These are phyloP conservation scores for Ctenosaura bakeri DNA, from an alignment of 2,797 vertebrate species.

Conservation along the genomic window DNA sequence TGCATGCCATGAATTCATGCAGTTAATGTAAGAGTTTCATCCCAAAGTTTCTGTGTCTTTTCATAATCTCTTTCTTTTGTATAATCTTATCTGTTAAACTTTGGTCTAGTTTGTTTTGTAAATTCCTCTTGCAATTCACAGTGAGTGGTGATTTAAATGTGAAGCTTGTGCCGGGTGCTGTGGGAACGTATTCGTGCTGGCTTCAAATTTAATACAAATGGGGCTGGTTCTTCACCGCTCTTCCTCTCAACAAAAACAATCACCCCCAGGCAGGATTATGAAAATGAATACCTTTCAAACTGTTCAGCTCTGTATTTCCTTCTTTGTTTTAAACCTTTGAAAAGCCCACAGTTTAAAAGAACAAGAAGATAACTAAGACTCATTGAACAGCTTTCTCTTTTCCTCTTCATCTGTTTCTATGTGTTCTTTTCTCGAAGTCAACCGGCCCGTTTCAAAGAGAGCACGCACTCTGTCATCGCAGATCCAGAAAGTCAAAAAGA, in stretches of 20 bases:
- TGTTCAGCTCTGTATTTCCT: not conserved
- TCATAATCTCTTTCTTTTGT: too few relatives aligned
- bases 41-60: not conserved
- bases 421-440: slow-evolving; percentile 85
- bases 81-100: too few relatives aligned
- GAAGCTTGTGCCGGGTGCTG: not conserved
- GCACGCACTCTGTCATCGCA: slow-evolving; percentile 87
- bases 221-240: not conserved
- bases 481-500: slow-evolving; percentile 47
- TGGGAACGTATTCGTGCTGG: not conserved
- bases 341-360: slow-evolving; percentile 1
- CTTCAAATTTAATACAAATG: not conserved
- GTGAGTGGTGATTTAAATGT: not conserved
- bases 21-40: not conserved
- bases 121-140: not conserved
- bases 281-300: not conserved
- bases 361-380: too few relatives aligned
- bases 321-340: slow-evolving; percentile 61
- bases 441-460: slow-evolving; percentile 90
- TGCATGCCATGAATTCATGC: not conserved
- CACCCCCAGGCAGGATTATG: not conserved
- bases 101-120: too few relatives aligned
- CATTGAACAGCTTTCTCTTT: slow-evolving; percentile 68
- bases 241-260: not conserved
- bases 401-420: slow-evolving; percentile 76